phyloP scores from a whole-genome alignment of 2,888 invertebrate species.

The Scaptomyza cyrtandrae region DNA sequence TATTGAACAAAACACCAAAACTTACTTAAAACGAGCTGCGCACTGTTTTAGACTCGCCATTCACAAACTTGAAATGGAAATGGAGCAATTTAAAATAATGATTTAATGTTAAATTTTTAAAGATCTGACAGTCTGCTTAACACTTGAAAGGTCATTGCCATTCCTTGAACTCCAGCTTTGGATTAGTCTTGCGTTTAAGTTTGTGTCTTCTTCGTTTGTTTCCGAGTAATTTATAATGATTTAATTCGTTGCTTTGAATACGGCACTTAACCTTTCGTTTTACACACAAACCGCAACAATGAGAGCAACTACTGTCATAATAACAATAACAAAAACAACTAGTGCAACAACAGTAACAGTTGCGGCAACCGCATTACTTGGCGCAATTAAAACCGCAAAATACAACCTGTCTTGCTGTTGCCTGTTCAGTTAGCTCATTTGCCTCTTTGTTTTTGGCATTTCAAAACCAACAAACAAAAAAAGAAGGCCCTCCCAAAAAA shows the following conservation, averaged over 20 bases:
- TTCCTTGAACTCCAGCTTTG: conserved; percentile 37
- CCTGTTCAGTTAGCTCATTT: conserved; percentile 23
- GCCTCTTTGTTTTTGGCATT: conserved; percentile 36
- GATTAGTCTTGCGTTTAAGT: conserved; percentile 2
- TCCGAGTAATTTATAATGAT: conserved; percentile 51
- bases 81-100: background rate
- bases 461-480: conserved; percentile 16
- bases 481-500: conserved; percentile 3
- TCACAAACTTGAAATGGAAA: background rate
- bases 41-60: background rate
- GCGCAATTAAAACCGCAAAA: conserved; percentile 75
- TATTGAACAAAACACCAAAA: background rate
- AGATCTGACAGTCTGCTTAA: background rate
- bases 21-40: background rate
- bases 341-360: conserved; percentile 40
- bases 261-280: conserved; percentile 67
- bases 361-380: conserved; percentile 70
- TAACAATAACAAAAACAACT: conserved; percentile 23
- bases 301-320: conserved; percentile 54
- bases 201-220: conserved; percentile 17
- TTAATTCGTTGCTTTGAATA: conserved; percentile 65
- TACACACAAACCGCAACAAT: conserved; percentile 71
- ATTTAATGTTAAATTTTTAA: background rate
- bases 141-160: conserved; percentile 22
- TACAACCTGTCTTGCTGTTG: conserved; percentile 36